Conservation (phyloP, 2,797 vertebrate genomes). For the Sphenodon punctatus region DNA sequence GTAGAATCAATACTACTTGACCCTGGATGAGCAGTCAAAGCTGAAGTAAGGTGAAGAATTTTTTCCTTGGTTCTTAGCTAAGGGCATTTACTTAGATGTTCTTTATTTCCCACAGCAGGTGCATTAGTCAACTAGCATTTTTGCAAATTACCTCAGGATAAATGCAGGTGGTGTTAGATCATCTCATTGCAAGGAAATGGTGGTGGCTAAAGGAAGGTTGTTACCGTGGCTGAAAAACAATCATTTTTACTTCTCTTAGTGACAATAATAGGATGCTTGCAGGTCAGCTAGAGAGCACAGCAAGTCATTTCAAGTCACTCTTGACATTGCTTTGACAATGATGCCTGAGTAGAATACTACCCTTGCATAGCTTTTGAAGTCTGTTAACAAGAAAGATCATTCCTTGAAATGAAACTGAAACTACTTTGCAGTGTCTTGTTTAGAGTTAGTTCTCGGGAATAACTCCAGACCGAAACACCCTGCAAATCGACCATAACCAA, state of each 20-base stretch:
- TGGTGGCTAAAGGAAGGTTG: neutral
- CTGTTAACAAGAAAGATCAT: slow-evolving; percentile 10
- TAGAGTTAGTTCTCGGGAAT: neutral
- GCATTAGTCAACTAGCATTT: neutral
- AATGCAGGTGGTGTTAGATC: neutral
- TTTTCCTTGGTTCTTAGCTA: neutral
- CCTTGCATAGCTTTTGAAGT: slow-evolving; percentile 6
- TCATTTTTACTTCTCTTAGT: neutral
- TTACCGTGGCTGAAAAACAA: neutral
- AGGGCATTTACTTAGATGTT: neutral
- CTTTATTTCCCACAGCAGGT: neutral
- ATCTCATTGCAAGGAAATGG: neutral
- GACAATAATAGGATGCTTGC: slow-evolving; percentile 11
- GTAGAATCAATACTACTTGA: neutral
- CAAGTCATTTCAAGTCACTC: neutral
- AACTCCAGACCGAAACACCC: neutral
- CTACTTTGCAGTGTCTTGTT: neutral
- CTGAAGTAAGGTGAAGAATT: neutral
- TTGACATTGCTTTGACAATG: slow-evolving; percentile 5
- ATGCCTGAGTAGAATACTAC: neutral
- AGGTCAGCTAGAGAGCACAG: neutral
- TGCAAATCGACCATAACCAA: neutral
- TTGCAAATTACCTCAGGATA: neutral
- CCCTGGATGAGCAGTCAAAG: neutral
- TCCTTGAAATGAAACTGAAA: neutral